Conservation (phyloP, 2,113 vertebrate genomes). For the Solea solea region DNA sequence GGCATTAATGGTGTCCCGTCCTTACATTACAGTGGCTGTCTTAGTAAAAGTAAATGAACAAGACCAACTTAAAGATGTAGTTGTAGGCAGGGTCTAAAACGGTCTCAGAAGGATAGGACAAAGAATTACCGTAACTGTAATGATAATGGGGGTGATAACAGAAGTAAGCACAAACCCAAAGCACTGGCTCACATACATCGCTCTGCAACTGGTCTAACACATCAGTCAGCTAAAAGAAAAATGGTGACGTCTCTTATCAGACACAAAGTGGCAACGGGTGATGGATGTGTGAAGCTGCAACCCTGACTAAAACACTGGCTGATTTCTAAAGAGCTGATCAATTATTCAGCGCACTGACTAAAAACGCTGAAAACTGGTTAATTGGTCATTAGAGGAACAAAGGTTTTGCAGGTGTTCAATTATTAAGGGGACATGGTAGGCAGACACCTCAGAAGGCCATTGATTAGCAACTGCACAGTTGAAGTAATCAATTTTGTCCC, state of each 20-base stretch:
- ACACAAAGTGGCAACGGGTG: conserved; percentile 61
- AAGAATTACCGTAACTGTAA: neutral
- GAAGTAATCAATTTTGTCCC: conserved; percentile 45
- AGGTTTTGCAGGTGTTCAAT: conserved; percentile 76
- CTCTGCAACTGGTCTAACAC: conserved; percentile 20
- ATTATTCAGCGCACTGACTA: conserved; percentile 76
- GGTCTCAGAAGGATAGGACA: neutral
- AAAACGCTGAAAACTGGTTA: conserved; percentile 77
- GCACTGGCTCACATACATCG: conserved; percentile 3
- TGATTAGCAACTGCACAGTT: conserved; percentile 61
- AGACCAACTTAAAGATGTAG: neutral
- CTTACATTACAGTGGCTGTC: neutral
- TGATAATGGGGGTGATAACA: neutral
- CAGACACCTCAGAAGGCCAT: conserved; percentile 49
- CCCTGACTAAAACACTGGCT: conserved; percentile 58
- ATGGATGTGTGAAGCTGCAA: conserved; percentile 65
- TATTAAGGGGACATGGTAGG: conserved; percentile 72
- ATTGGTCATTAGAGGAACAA: conserved; percentile 83
- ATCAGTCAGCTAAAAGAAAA: conserved; percentile 68
- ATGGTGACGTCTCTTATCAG: conserved; percentile 58
- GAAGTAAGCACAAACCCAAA: conserved; percentile 5
- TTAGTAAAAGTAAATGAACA: conserved; percentile 7
- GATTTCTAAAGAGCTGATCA: conserved; percentile 76
- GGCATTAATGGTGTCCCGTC: neutral
- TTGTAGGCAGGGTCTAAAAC: conserved; percentile 14